These are phyloP conservation scores for Thaumatotibia leucotreta DNA, from an alignment of 1,140 invertebrate genomes.

Conservation along the genomic window DNA sequence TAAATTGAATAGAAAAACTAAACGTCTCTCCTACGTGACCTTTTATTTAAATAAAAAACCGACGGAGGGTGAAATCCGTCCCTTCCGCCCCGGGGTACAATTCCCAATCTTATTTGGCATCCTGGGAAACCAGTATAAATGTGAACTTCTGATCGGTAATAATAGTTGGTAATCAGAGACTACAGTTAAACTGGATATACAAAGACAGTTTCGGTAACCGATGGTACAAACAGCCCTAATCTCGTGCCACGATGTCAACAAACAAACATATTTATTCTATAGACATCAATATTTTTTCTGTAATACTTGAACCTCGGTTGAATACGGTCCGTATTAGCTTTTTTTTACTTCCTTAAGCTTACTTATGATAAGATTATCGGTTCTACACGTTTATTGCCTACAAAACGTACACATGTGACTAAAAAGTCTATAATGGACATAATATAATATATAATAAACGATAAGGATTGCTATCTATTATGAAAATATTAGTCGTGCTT, in stretches of 20 bases:
- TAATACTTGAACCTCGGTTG: background rate
- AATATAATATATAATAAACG: background rate
- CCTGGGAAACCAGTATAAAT: background rate
- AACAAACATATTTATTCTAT: conserved; percentile 8
- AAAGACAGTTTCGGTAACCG: background rate
- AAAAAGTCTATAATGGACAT: background rate
- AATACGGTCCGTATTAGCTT: background rate
- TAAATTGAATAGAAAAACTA: conserved; percentile 7
- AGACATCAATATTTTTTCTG: conserved; percentile 4
- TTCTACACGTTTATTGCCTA: background rate
- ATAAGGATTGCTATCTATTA: background rate
- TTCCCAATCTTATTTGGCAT: background rate
- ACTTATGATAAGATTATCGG: background rate
- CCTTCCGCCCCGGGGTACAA: background rate
- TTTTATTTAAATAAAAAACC: conserved; percentile 10
- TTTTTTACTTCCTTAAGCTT: background rate
- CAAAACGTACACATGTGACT: background rate
- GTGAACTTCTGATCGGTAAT: background rate
- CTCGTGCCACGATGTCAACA: background rate
- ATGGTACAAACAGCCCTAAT: background rate
- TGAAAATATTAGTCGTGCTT: background rate
- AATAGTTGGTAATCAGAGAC: background rate
- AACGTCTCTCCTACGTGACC: background rate
- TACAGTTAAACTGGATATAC: background rate
- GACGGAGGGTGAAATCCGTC: conserved; percentile 9